phyloP scores from a whole-genome alignment of 2,797 vertebrate genomes.

The Channallabes apus region DNA sequence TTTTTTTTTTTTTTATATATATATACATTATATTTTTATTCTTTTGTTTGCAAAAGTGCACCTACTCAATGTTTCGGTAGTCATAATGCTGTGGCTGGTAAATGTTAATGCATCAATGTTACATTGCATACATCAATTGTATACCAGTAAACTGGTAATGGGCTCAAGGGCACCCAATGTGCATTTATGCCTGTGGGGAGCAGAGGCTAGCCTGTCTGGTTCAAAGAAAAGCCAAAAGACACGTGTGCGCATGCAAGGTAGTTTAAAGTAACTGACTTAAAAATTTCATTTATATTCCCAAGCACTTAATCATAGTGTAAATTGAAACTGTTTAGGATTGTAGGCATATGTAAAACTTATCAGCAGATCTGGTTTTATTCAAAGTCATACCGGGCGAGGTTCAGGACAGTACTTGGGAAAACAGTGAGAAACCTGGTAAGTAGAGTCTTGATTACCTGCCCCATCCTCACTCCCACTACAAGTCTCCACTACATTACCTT shows the following conservation, averaged over 20 bases:
- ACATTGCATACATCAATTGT: too few relatives aligned
- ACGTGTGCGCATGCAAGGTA: not conserved
- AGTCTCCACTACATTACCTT: constrained; percentile 57
- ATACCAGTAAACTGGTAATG: too few relatives aligned
- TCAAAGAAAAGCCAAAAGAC: too few relatives aligned
- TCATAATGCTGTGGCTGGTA: too few relatives aligned
- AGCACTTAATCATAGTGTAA: not conserved
- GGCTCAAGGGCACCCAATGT: too few relatives aligned
- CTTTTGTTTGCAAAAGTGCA: too few relatives aligned
- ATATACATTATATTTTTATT: too few relatives aligned
- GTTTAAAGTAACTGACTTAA: not conserved
- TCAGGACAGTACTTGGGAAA: constrained; percentile 78
- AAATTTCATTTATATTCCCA: not conserved
- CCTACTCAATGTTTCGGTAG: too few relatives aligned
- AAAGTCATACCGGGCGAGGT: constrained; percentile 80
- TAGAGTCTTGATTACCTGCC: constrained; percentile 39
- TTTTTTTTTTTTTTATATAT: too few relatives aligned
- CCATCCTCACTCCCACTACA: constrained; percentile 41
- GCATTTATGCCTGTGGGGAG: too few relatives aligned
- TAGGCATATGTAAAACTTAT: constrained; percentile 62
- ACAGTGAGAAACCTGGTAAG: constrained; percentile 80
- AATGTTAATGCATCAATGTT: too few relatives aligned
- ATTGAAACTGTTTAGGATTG: not conserved
- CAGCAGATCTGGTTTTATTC: constrained; percentile 77
- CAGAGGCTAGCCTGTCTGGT: too few relatives aligned